These are phyloP conservation scores for Halcyon leucocephala DNA, from an alignment of 2,797 vertebrate genomes.

Conservation along the genomic window DNA sequence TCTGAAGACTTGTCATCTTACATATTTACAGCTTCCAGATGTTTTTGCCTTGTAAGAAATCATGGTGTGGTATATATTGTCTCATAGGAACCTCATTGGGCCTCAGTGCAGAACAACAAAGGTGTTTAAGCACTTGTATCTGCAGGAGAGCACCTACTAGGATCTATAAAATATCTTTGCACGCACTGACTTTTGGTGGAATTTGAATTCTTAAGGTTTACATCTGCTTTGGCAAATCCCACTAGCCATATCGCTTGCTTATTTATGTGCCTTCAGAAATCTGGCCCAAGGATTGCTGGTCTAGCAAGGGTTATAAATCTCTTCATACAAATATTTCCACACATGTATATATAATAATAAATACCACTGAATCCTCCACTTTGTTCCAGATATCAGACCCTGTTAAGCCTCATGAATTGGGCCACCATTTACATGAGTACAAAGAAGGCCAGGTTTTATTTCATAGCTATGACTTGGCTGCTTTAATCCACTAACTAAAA, in stretches of 20 bases:
- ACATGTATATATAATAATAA: not conserved
- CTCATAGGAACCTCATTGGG: not conserved
- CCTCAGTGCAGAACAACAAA: not conserved
- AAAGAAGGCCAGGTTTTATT: not conserved
- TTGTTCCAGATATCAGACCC: not conserved
- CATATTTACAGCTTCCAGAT: slow-evolving; percentile 33
- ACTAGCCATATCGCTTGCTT: not conserved
- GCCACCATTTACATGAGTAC: not conserved
- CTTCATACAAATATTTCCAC: not conserved
- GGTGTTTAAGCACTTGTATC: not conserved
- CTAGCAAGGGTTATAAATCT: slow-evolving; percentile 10
- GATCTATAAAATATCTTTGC: not conserved
- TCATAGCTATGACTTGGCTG: not conserved
- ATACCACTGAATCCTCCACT: not conserved
- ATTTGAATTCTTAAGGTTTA: not conserved
- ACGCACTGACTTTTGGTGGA: not conserved
- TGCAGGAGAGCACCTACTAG: not conserved
- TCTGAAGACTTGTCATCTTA: not conserved
- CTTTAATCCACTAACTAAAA: not conserved
- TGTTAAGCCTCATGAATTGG: rapidly evolving
- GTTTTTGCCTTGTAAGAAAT: not conserved
- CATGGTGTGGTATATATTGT: not conserved
- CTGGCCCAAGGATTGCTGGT: not conserved
- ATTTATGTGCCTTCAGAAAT: slow-evolving; percentile 12
- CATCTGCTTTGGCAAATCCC: not conserved